phyloP scores from a whole-genome alignment of 2,888 invertebrate genomes.

The Masnerella sp. region DNA sequence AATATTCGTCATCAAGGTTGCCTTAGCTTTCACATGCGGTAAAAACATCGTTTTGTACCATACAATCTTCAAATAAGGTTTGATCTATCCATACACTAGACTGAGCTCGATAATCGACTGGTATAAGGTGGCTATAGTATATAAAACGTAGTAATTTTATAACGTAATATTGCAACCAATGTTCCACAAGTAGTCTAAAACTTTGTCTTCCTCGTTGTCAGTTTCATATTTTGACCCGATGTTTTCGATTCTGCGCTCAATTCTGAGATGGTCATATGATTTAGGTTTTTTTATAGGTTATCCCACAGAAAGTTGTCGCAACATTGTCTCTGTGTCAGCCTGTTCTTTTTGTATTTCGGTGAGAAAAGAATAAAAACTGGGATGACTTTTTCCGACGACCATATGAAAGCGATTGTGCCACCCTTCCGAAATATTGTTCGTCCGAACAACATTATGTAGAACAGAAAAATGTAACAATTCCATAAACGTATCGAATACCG shows the following conservation, averaged over 20 bases:
- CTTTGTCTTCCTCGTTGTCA: conserved; percentile 4
- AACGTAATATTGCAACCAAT: neutral
- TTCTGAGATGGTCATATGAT: conserved; percentile 4
- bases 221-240: conserved; percentile 6
- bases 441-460: conserved; percentile 4
- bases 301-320: conserved; percentile 4
- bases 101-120: too few species aligned
- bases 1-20: too few species aligned
- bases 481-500: conserved; percentile 9
- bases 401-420: conserved; percentile 25
- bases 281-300: conserved; percentile 8
- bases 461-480: conserved; percentile 15
- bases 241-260: conserved; percentile 10
- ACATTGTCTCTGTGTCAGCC: conserved; percentile 25
- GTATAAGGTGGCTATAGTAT: too few species aligned
- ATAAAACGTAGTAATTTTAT: too few species aligned
- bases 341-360: conserved; percentile 34
- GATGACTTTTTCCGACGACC: conserved; percentile 27
- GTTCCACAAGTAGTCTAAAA: conserved; percentile 1
- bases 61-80: too few species aligned
- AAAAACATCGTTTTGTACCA: too few species aligned
- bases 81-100: too few species aligned
- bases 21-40: too few species aligned
- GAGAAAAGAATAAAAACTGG: conserved; percentile 20
- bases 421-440: conserved; percentile 27